Evolutionary conservation across 2,797 vertebrate genomes (phyloP).

Genomic region (Brotula barbata): DNA sequence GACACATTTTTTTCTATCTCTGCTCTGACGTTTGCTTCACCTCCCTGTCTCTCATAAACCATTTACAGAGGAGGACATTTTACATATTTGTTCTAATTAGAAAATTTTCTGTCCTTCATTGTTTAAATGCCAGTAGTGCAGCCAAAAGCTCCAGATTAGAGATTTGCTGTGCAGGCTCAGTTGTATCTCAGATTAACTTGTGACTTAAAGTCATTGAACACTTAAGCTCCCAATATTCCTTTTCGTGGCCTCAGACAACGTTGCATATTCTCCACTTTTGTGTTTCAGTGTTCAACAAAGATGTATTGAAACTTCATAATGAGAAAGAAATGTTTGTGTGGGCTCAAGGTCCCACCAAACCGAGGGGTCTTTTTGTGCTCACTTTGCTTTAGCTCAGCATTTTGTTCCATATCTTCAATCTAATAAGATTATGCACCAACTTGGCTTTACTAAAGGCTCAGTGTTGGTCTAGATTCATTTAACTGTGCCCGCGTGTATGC

Average conservation of each 20-base stretch:
- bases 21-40: constrained; percentile 4
- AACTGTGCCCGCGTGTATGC: too few species aligned
- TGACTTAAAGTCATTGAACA: constrained; percentile 50
- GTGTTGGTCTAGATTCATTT: too few species aligned
- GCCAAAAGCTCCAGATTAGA: constrained; percentile 35
- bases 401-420: constrained; percentile 14
- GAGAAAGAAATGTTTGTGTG: constrained; percentile 9
- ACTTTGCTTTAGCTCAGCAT: constrained; percentile 11
- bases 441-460: too few species aligned
- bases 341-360: constrained; percentile 16
- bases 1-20: constrained; percentile 11
- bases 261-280: constrained; percentile 17
- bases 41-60: constrained; percentile 1
- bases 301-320: constrained; percentile 8
- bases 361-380: constrained; percentile 13
- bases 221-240: constrained; percentile 24
- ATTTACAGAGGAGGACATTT: constrained; percentile 22
- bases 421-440: too few species aligned
- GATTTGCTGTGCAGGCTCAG: constrained; percentile 27
- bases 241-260: constrained; percentile 29
- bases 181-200: constrained; percentile 37
- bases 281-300: constrained; percentile 4
- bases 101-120: constrained; percentile 36
- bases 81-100: constrained; percentile 40
- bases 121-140: constrained; percentile 35